phyloP scores from a whole-genome alignment of 2,797 vertebrate species.

The Syngnathus rostellatus region DNA sequence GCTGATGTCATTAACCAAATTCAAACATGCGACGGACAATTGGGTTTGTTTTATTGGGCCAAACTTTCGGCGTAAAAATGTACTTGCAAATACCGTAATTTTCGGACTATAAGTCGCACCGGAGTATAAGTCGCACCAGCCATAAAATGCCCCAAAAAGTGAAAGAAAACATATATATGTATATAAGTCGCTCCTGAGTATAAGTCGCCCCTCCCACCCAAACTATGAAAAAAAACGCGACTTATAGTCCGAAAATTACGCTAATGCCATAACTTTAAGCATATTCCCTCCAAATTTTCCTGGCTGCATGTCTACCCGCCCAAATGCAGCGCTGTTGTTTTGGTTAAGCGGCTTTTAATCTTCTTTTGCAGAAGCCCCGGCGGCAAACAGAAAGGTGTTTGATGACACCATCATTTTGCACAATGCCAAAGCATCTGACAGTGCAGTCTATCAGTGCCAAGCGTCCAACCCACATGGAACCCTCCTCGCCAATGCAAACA shows the following conservation, averaged over 20 bases:
- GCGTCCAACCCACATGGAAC: constrained; percentile 84
- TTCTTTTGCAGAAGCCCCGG: constrained; percentile 48
- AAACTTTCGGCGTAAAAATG: neutral
- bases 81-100: neutral
- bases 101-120: too few species aligned
- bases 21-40: neutral
- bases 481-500: constrained; percentile 81
- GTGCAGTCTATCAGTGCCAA: constrained; percentile 89
- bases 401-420: constrained; percentile 59
- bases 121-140: too few species aligned
- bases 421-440: constrained; percentile 77
- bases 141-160: too few species aligned
- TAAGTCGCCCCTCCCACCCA: too few species aligned
- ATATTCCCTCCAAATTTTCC: too few species aligned
- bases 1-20: neutral
- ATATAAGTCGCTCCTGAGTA: too few species aligned
- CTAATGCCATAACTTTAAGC: neutral
- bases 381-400: constrained; percentile 51
- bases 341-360: constrained; percentile 1
- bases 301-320: too few species aligned
- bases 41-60: neutral
- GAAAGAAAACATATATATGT: too few species aligned
- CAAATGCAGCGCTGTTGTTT: neutral
- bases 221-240: too few species aligned
- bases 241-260: too few species aligned